Base-by-base conservation (phyloP, 2,797 vertebrate genomes). In the Pelochelys cantorii region DNA sequence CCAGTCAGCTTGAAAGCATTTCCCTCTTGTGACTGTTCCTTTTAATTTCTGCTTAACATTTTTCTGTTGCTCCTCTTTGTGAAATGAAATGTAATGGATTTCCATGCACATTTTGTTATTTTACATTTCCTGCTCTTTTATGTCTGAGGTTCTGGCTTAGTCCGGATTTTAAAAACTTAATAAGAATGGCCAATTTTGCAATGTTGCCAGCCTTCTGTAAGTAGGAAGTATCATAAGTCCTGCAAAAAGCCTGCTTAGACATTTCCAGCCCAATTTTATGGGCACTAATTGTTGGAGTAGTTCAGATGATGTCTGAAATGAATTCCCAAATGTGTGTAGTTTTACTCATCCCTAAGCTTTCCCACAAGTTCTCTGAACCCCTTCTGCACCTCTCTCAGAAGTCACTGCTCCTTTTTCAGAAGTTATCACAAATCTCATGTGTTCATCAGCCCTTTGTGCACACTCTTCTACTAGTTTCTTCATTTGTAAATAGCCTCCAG, bases 271-370 rank as follows among this genome's bases (percentile, higher is more conserved):
- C 84, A 79, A 65, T 90, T 90, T 86, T 90, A 77, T 34, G 68
- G 29, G 79, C n/a, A 90, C 62, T 29, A 77, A 10, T 60, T 87
- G 81, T 80, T 68, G 81, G 1, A 80, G 31, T 25, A 56, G 11
- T 23, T 87, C 10, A 88, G 78, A 10, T 80, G 81, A 81, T 2
- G 25, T 91, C 57, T 91, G 85, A 54, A 84, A 83, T 85, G 42
- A 85, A 34, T 59, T 79, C 85, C 13, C 71, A 91, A 60, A 48
- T 5, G 12, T 53, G 52, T 83, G 55, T 89, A 83, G 22, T 37
- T 89, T 93, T 93, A 84, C 54, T 7, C 20, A 1, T 83, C 37
- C 62, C 5, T 87, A 92, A 94, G 25, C 34, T 83, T 93, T 92
- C 8, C 37, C 48, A 71, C 29, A 29, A 87, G 29, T 55, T 83